Evolutionary conservation across 2,113 vertebrate genomes (phyloP).

Genomic region (Coryphaenoides rupestris): DNA sequence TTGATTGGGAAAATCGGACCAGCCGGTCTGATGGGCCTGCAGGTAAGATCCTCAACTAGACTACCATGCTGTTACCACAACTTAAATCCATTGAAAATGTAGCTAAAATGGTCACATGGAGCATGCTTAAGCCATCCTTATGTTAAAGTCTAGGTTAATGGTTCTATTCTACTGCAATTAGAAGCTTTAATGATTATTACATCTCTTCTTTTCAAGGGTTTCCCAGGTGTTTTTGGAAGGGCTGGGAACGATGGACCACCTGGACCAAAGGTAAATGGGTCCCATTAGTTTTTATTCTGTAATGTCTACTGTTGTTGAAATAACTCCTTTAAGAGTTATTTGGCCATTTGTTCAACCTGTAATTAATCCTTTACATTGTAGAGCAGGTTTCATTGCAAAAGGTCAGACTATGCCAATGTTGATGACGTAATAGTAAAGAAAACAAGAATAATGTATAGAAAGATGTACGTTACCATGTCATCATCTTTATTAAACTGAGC

Average conservation of each 20-base stretch:
- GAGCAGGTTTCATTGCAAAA: no score
- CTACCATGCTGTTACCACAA: background rate
- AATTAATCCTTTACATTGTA: background rate
- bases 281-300: no score
- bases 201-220: constrained; percentile 43
- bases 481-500: no score
- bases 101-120: no score
- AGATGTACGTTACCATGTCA: no score
- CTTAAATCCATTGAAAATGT: background rate
- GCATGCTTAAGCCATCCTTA: no score
- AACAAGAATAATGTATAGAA: no score
- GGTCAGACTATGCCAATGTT: no score
- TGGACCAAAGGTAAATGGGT: constrained; percentile 71
- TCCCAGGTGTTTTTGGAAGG: constrained; percentile 63
- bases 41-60: constrained; percentile 53
- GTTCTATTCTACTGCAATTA: background rate
- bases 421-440: no score
- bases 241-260: constrained; percentile 60
- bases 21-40: constrained; percentile 65
- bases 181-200: background rate
- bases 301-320: no score
- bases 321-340: no score
- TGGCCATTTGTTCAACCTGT: background rate
- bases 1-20: constrained; percentile 67
- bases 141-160: background rate